Conservation (phyloP, 2,888 invertebrate genomes). For the Heteromyza rotundicornis region DNA sequence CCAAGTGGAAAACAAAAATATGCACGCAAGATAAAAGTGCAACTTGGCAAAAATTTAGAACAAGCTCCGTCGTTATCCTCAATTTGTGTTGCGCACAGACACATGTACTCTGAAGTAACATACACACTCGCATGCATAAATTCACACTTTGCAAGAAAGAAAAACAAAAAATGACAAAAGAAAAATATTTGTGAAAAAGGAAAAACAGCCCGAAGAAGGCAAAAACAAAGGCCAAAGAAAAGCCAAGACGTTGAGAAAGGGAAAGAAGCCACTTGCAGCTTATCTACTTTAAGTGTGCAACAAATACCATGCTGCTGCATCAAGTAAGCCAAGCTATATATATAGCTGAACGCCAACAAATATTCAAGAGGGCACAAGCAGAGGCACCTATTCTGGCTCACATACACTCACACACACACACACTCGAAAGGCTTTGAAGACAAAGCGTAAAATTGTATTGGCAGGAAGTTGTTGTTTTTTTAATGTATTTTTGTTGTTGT, state of each 20-base stretch:
- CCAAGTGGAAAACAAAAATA: not conserved
- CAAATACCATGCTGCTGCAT: not conserved
- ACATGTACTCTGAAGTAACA: not conserved
- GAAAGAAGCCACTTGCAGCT: slow-evolving; percentile 25
- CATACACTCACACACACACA: not conserved
- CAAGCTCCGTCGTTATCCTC: slow-evolving; percentile 15
- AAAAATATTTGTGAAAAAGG: not conserved
- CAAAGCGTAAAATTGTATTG: too few species aligned
- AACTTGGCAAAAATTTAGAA: slow-evolving; percentile 9
- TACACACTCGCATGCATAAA: not conserved
- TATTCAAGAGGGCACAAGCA: not conserved
- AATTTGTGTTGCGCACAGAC: slow-evolving; percentile 13
- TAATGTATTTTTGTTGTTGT: too few species aligned
- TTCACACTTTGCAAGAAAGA: slow-evolving; percentile 21
- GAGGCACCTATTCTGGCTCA: not conserved
- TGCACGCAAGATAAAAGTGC: not conserved
- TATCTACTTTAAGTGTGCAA: slow-evolving; percentile 17
- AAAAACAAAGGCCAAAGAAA: not conserved
- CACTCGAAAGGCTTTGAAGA: too few species aligned
- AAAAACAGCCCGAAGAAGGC: not conserved
- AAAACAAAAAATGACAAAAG: slow-evolving; percentile 1
- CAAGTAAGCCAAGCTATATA: not conserved
- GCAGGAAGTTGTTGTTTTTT: too few species aligned
- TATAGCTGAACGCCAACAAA: too few species aligned
- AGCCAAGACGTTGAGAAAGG: not conserved